Percentiles rank a stretch among this genome's conserved stretches.
Conservation (phyloP, 2,797 vertebrate genomes). For the Spheniscus humboldti region DNA sequence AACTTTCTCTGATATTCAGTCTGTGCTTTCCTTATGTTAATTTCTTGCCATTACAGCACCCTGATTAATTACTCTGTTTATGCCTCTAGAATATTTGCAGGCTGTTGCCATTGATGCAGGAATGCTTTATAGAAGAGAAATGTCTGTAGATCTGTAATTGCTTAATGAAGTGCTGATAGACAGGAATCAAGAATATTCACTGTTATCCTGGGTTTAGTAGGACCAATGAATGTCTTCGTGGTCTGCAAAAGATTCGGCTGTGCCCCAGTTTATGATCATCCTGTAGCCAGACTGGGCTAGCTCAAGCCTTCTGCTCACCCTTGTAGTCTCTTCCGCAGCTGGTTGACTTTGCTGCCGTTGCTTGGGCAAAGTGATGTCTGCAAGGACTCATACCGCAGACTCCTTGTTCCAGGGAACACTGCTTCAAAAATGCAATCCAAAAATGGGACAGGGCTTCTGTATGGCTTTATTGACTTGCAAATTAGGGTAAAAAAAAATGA, state of each 20-base stretch:
- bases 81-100: constrained; percentile 52
- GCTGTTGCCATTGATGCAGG: neutral
- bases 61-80: constrained; percentile 50
- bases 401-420: neutral
- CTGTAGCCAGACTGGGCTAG: neutral
- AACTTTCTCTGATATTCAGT: neutral
- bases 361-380: neutral
- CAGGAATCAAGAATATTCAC: neutral
- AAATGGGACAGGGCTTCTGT: neutral
- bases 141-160: constrained; percentile 32
- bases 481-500: neutral
- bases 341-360: neutral
- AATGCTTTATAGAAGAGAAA: neutral
- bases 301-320: neutral
- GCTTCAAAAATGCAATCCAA: neutral
- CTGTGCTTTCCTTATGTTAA: constrained; percentile 40
- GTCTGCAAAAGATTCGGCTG: neutral
- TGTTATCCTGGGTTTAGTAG: neutral
- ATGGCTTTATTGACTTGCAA: neutral
- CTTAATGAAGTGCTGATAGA: constrained; percentile 15
- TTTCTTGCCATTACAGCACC: constrained; percentile 33
- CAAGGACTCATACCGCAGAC: neutral
- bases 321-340: neutral
- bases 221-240: neutral
- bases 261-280: neutral